These are phyloP conservation scores for Drosophila nasuta DNA, from an alignment of 1,140 invertebrate species.

Conservation along the genomic window DNA sequence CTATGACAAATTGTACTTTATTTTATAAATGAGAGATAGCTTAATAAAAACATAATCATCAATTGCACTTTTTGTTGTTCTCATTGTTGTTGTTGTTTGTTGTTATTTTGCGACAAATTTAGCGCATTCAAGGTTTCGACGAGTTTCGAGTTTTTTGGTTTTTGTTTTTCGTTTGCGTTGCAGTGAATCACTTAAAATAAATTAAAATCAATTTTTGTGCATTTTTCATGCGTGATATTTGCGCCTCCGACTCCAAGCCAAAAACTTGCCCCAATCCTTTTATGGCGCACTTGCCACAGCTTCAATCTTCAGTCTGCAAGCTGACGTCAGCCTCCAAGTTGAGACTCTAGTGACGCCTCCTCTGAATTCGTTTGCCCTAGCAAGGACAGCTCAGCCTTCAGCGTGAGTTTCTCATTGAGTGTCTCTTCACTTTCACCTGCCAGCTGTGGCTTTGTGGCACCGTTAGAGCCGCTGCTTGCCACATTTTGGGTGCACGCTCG, in stretches of 20 bases:
- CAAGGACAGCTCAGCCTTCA: conserved; percentile 52
- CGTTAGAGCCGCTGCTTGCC: conserved; percentile 34
- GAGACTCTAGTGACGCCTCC: conserved; percentile 15
- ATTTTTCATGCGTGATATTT: conserved; percentile 56
- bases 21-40: conserved; percentile 20
- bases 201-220: conserved; percentile 75
- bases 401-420: neutral
- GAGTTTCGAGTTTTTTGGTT: conserved; percentile 41
- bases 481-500: conserved; percentile 20
- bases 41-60: conserved; percentile 21
- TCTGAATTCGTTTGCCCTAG: conserved; percentile 6
- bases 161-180: conserved; percentile 19
- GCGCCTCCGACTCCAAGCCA: neutral
- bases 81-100: too few species aligned
- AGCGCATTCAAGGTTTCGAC: conserved; percentile 63
- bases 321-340: conserved; percentile 14
- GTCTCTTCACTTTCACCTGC: conserved; percentile 36
- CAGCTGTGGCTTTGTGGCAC: conserved; percentile 37
- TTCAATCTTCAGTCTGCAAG: conserved; percentile 29
- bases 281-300: conserved; percentile 43
- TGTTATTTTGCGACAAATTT: conserved; percentile 58
- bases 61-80: conserved; percentile 9
- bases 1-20: conserved; percentile 30
- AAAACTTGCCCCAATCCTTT: conserved; percentile 44
- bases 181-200: conserved; percentile 80